These are phyloP conservation scores for Leptarthrus brevirostris DNA, from an alignment of 2,888 invertebrate genomes.

Conservation along the genomic window DNA sequence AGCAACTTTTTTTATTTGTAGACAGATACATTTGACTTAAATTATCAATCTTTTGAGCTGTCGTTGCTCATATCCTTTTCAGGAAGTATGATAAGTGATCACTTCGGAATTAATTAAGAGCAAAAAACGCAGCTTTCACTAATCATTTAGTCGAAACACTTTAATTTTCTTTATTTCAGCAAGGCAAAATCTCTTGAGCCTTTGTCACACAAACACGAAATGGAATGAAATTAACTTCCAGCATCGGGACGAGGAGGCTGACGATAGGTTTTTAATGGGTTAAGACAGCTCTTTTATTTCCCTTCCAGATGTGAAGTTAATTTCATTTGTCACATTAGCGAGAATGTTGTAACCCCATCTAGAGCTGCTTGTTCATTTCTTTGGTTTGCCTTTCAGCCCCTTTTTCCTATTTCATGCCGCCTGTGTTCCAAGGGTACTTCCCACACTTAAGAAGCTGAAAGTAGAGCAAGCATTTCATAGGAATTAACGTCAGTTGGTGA, in stretches of 20 bases:
- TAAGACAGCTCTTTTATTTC: constrained; percentile 44
- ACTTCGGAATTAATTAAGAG: constrained; percentile 15
- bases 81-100: too few species aligned
- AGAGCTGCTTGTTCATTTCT: constrained; percentile 2
- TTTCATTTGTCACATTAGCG: constrained; percentile 45
- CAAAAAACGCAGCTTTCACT: constrained; percentile 24
- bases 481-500: constrained; percentile 43
- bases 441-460: not conserved
- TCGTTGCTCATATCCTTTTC: too few species aligned
- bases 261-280: constrained; percentile 33
- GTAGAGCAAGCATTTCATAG: not conserved
- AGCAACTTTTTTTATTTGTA: too few species aligned
- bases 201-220: too few species aligned
- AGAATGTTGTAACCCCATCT: constrained; percentile 29
- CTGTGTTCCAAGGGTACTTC: not conserved
- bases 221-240: constrained; percentile 24
- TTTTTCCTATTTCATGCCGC: not conserved
- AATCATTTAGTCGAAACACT: constrained; percentile 8
- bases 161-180: not conserved
- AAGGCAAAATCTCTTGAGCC: not conserved
- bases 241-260: not conserved
- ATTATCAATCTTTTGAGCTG: too few species aligned
- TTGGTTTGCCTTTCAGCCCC: not conserved
- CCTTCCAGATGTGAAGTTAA: constrained; percentile 44
- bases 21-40: too few species aligned